Percentiles rank a stretch among this genome's conserved stretches.
Evolutionary conservation across 2,888 invertebrate genomes (phyloP).

Genomic region (Nephrotoma appendiculata): DNA sequence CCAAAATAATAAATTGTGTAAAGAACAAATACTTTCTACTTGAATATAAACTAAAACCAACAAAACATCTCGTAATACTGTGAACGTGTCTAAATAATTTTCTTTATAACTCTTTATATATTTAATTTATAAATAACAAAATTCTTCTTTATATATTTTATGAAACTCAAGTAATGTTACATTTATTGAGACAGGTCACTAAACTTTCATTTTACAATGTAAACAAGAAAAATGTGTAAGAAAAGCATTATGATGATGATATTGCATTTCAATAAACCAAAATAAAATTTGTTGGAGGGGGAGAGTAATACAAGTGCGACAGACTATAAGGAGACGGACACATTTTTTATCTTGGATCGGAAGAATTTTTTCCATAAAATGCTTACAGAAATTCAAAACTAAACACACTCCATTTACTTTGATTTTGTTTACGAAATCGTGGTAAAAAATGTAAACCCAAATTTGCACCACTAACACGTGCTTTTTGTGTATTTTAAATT

Average conservation of each 20-base stretch:
- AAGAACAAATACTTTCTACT: neutral
- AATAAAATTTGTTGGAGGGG: neutral
- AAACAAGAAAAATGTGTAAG: neutral
- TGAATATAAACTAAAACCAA: neutral
- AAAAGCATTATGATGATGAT: neutral
- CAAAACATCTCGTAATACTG: neutral
- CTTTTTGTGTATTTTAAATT: neutral
- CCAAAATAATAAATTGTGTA: neutral
- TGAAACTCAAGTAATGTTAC: neutral
- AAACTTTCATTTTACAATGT: neutral
- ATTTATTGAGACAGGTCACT: neutral
- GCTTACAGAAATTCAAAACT: too few species aligned
- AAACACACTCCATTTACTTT: neutral
- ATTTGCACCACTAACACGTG: neutral
- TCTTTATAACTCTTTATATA: neutral
- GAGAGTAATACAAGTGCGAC: neutral
- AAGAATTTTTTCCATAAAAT: neutral
- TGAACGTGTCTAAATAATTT: neutral
- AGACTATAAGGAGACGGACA: neutral
- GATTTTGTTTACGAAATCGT: neutral
- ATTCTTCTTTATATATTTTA: neutral
- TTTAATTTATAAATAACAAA: neutral
- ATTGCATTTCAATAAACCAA: neutral
- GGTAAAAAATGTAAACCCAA: neutral
- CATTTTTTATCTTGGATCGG: neutral